Percentiles rank a stretch among this genome's conserved stretches.
Evolutionary conservation across 2,888 invertebrate species (phyloP).

Genomic region (Diaperis boleti): DNA sequence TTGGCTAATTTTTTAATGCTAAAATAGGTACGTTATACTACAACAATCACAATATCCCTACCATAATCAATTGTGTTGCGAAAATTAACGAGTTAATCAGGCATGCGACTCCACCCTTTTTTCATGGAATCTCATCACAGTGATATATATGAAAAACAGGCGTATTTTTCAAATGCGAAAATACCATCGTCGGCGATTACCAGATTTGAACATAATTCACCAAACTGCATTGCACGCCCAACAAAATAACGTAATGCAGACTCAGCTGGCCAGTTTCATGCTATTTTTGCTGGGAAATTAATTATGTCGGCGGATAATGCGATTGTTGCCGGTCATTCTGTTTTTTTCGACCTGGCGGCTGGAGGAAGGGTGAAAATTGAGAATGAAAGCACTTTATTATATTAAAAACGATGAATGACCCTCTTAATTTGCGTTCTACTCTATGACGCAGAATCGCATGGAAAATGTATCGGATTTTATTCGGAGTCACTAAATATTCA

Average conservation of each 20-base stretch:
- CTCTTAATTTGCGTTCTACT: conserved; percentile 30
- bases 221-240: conserved; percentile 15
- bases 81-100: too few relatives aligned
- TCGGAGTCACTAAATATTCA: conserved; percentile 46
- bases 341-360: conserved; percentile 11
- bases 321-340: conserved; percentile 25
- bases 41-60: too few relatives aligned
- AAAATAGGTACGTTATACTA: too few relatives aligned
- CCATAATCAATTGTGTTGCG: too few relatives aligned
- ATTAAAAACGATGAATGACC: conserved; percentile 28
- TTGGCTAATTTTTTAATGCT: too few relatives aligned
- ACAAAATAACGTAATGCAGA: conserved; percentile 38
- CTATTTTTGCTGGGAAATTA: conserved; percentile 37
- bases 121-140: background rate
- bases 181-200: conserved; percentile 22
- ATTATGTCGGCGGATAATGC: conserved; percentile 34
- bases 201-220: conserved; percentile 27
- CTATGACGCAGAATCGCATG: conserved; percentile 20
- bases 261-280: conserved; percentile 33
- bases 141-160: background rate
- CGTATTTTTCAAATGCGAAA: conserved; percentile 14
- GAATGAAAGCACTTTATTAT: conserved; percentile 25
- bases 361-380: conserved; percentile 18
- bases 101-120: background rate
- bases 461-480: conserved; percentile 40